phyloP scores from a whole-genome alignment of 2,113 vertebrate genomes.

The Murina feae region DNA sequence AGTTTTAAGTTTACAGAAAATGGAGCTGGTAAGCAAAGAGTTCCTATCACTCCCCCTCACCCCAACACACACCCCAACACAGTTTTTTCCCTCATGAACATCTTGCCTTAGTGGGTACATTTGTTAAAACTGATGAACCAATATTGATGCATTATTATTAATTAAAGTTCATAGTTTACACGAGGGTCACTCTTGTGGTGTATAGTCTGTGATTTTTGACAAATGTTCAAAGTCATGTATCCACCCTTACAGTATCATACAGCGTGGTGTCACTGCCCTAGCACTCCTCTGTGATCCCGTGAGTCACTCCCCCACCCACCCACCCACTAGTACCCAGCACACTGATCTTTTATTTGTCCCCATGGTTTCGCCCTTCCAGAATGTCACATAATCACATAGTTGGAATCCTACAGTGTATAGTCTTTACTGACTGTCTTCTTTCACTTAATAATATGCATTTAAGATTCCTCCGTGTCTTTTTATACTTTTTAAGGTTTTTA shows the following conservation, averaged over 20 bases:
- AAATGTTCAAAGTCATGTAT: neutral
- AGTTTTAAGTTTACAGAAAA: slow-evolving; percentile 2
- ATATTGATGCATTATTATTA: neutral
- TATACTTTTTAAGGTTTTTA: neutral
- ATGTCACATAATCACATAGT: neutral
- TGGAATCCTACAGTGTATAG: neutral
- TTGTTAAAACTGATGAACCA: neutral
- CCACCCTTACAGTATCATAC: fast-evolving
- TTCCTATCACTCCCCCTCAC: too few relatives aligned
- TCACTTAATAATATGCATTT: neutral
- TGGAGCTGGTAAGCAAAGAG: neutral
- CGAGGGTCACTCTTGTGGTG: neutral
- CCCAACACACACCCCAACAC: fast-evolving
- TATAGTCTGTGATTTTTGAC: neutral
- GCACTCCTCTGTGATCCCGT: neutral
- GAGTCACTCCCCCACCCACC: neutral
- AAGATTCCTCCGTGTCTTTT: neutral
- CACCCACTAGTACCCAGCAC: neutral
- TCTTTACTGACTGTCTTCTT: neutral
- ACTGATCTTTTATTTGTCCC: neutral
- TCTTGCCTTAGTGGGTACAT: neutral
- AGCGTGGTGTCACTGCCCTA: neutral
- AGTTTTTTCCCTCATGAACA: neutral
- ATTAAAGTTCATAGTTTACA: neutral
- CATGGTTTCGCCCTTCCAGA: neutral